A percentile compares a stretch with the other conserved stretches of the same genome.
These are phyloP conservation scores for Eulithis prunata DNA, from an alignment of 2,888 invertebrate genomes.

Conservation along the genomic window DNA sequence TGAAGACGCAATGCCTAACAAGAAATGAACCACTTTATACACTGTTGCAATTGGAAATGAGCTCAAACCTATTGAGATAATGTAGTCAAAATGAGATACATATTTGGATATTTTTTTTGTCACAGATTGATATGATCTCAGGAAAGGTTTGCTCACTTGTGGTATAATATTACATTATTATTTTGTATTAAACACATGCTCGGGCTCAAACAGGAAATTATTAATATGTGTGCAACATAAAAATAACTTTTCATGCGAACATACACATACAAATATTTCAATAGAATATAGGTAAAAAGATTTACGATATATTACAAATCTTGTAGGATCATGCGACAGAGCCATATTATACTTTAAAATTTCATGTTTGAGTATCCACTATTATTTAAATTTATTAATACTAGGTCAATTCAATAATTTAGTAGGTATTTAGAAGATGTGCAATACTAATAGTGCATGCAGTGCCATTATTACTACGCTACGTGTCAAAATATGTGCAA, in stretches of 20 bases:
- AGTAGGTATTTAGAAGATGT: conserved; percentile 49
- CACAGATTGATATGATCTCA: neutral
- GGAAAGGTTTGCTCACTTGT: conserved; percentile 10
- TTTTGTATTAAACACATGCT: conserved; percentile 55
- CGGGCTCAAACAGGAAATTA: conserved; percentile 77
- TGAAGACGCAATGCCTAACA: conserved; percentile 30
- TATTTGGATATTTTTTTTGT: neutral
- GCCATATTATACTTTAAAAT: conserved; percentile 48
- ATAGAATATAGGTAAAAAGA: neutral
- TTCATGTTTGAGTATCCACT: conserved; percentile 72
- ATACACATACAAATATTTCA: conserved; percentile 36
- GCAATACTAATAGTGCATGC: conserved; percentile 63
- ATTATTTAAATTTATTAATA: conserved; percentile 36
- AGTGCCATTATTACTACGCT: conserved; percentile 66
- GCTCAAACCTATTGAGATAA: conserved; percentile 6
- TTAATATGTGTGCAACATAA: conserved; percentile 57
- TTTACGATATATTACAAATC: neutral
- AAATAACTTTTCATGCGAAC: conserved; percentile 43
- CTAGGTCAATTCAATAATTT: conserved; percentile 38
- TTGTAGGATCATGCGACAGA: conserved; percentile 31
- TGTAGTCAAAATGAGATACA: neutral
- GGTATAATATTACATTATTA: conserved; percentile 1
- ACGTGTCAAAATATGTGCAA: conserved; percentile 63
- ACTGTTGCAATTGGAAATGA: conserved; percentile 7
- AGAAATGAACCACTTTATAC: conserved; percentile 18